Base-by-base conservation (phyloP, 2,888 invertebrate species). In the Melolontha melolontha region DNA sequence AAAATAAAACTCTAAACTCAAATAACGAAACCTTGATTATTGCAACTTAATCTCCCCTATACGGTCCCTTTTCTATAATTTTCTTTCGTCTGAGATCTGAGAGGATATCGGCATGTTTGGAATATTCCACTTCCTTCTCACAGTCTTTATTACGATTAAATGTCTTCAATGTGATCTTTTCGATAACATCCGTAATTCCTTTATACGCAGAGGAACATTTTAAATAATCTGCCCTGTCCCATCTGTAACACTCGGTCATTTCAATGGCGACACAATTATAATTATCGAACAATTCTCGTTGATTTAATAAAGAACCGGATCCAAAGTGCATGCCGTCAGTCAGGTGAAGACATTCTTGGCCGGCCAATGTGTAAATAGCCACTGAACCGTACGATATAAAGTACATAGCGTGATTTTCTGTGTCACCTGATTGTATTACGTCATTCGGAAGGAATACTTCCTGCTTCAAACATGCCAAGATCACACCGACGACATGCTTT, bases 341-440 rank as follows among this genome's bases (percentile, higher is more conserved):
- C 11, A 69, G 51, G 49, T 73, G 73, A 8, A 66, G 22, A 16
- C 71, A 47, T 39, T 73, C 73, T 8, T 59, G 59, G 5, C 69
- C 70, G 0, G 29, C 16, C 4, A 49, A 16, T 5, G 59, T 70
- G 16, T 73, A 73, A 17, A 69, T 10, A 1, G 73, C 73, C 1
- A 70, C 59, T 7, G 67, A 64, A 8, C 73, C 73, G 34, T 67
- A 69, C 1, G 72, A 70, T n/a, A 73, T 70, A 27, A 73, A 64
- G 27, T 62, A 70, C 64, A 73, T 64, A 2, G 52, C 39, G 8
- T 55, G 57, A 2, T 29, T 34, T 10, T 59, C 55, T 6, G 65
- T 59, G 5, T 57, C 70, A 17, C 29, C 39, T 11, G 68, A 57
- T n/a, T 67, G 39, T 14, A 73, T 54, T 4, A 72, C 64, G 27